Conservation (phyloP, 2,888 invertebrate species). For the Euproctis similis region DNA sequence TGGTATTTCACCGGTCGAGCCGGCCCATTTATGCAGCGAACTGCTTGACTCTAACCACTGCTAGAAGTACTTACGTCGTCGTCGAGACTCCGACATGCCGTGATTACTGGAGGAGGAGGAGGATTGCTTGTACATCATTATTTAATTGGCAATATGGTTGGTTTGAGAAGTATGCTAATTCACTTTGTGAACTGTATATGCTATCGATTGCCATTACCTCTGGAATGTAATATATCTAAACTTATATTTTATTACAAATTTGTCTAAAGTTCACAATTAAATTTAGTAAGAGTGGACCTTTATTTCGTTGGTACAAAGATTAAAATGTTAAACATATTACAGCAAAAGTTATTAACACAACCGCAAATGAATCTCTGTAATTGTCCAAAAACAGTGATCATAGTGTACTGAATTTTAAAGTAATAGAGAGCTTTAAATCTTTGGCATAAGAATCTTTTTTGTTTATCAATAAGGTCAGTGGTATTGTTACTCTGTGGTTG, state of each 20-base stretch:
- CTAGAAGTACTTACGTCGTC: too few relatives aligned
- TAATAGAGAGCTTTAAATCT: slow-evolving; percentile 25
- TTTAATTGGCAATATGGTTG: too few relatives aligned
- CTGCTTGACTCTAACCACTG: too few relatives aligned
- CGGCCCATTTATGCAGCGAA: too few relatives aligned
- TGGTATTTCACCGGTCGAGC: too few relatives aligned
- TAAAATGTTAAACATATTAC: slow-evolving; percentile 11
- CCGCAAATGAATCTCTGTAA: slow-evolving; percentile 37
- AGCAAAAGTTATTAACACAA: slow-evolving; percentile 26
- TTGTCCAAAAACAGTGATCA: slow-evolving; percentile 32
- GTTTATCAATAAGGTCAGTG: slow-evolving; percentile 23
- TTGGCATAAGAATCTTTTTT: slow-evolving; percentile 25
- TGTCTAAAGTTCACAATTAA: slow-evolving; percentile 9
- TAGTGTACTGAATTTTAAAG: slow-evolving; percentile 17
- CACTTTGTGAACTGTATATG: slow-evolving; percentile 43
- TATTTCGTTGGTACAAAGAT: slow-evolving; percentile 17
- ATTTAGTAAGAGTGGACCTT: too few relatives aligned
- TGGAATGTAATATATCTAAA: slow-evolving; percentile 65
- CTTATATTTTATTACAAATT: slow-evolving; percentile 31
- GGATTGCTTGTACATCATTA: too few relatives aligned
- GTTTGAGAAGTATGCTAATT: too few relatives aligned
- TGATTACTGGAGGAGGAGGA: too few relatives aligned
- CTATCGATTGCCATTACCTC: slow-evolving; percentile 40
- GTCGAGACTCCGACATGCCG: too few relatives aligned
- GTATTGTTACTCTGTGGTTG: slow-evolving; percentile 50